Evolutionary conservation across 2,113 vertebrate genomes (phyloP).

Genomic region (Lichenostomus cassidix): DNA sequence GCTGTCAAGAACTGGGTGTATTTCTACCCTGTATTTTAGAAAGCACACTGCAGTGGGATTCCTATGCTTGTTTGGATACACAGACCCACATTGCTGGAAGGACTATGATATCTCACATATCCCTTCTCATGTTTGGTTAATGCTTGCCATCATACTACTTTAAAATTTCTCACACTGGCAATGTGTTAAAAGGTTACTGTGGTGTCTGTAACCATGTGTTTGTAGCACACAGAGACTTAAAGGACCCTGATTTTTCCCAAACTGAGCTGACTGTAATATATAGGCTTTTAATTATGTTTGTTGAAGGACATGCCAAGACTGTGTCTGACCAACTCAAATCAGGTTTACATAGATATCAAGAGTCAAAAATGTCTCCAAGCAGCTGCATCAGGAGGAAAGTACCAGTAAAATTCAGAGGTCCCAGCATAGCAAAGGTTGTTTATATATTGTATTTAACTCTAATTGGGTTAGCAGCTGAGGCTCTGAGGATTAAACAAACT

Average conservation of each 20-base stretch:
- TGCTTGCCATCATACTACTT: slow-evolving; percentile 47
- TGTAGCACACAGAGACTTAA: slow-evolving; percentile 55
- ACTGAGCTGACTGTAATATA: slow-evolving; percentile 5
- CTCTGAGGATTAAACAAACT: slow-evolving; percentile 43
- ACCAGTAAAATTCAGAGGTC: neutral
- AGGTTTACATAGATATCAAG: neutral
- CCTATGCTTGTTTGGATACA: neutral
- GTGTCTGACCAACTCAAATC: neutral
- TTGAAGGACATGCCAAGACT: neutral
- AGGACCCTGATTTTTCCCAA: slow-evolving; percentile 66
- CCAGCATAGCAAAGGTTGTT: slow-evolving; percentile 30
- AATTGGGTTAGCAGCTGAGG: slow-evolving; percentile 50
- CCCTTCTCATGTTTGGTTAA: slow-evolving; percentile 67
- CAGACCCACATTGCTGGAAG: slow-evolving; percentile 23
- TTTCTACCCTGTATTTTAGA: neutral
- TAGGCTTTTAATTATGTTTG: slow-evolving; percentile 49
- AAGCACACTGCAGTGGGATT: neutral
- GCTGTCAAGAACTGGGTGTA: neutral
- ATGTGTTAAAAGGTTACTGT: slow-evolving; percentile 56
- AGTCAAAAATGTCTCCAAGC: neutral
- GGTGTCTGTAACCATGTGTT: slow-evolving; percentile 18
- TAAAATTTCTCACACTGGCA: slow-evolving; percentile 4
- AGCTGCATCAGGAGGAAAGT: neutral
- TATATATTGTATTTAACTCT: slow-evolving; percentile 31
- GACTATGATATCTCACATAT: slow-evolving; percentile 22